Percentiles rank a stretch among this genome's conserved stretches.
Conservation (phyloP, 1,140 invertebrate genomes). For the Gryllus bimaculatus region DNA sequence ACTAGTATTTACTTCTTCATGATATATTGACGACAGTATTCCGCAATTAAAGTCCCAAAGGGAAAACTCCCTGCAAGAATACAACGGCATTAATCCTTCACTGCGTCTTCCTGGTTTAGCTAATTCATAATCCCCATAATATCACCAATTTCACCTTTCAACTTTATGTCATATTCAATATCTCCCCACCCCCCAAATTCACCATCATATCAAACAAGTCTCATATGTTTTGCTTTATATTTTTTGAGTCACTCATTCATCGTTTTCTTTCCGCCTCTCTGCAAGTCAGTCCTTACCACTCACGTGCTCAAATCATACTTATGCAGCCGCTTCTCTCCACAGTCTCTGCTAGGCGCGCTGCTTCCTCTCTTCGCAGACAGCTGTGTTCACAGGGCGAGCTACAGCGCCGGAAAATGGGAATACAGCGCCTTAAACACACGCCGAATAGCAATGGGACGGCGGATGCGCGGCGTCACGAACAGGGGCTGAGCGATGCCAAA, state of each 20-base stretch:
- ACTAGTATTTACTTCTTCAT: too few relatives aligned
- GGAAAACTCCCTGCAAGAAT: too few relatives aligned
- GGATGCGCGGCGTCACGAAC: neutral
- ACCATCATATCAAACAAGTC: neutral
- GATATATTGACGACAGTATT: too few relatives aligned
- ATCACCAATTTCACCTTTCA: neutral
- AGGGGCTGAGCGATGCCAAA: neutral
- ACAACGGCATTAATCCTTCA: too few relatives aligned
- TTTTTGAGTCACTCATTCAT: too few relatives aligned
- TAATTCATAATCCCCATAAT: neutral
- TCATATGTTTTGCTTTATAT: too few relatives aligned
- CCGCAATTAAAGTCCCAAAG: too few relatives aligned
- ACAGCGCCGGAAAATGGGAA: neutral
- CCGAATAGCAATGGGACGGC: neutral
- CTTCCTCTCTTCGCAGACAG: neutral
- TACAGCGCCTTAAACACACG: neutral
- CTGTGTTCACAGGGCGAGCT: neutral
- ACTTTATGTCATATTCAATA: neutral
- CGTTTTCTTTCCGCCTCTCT: too few relatives aligned
- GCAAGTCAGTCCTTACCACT: too few relatives aligned
- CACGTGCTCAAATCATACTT: too few relatives aligned
- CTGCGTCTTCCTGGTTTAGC: too few relatives aligned
- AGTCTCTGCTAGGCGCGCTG: too few relatives aligned
- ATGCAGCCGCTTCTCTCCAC: neutral
- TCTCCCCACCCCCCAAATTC: neutral